Evolutionary conservation across 2,888 invertebrate species (phyloP), one percentile per base, ranked within the genome.

Genomic region (Agrochola lychnidis): DNA sequence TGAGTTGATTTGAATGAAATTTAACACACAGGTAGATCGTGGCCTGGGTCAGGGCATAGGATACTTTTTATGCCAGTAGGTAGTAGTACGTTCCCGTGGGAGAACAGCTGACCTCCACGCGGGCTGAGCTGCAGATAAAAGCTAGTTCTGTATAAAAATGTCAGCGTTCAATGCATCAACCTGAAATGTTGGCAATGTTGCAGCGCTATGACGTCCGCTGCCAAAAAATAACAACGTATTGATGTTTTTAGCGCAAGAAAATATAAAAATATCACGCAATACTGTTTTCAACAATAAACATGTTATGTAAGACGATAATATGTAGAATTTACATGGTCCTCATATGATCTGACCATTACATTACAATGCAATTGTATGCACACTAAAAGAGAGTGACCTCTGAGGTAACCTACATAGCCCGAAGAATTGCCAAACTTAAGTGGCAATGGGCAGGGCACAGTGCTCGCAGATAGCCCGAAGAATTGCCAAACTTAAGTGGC

Each of bases 181-280:
- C 7, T 51, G 51, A 79, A 51, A 81, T 73, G 64, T 81, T 81
- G 81, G 81, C 81, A 81, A 30, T 48, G 53, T 30, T 83, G 80
- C 84, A 79, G 36, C 45, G 66, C 22, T 57, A 36, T 79, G 80
- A 81, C 81, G 84, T 79, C 25, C 7, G 53, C 25, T n/a, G n/a
- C n/a, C 36, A 66, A 79, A 78, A 81, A 81, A 81, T 57, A 83
- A 79, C 66, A 66, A 56, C 51, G 30, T 25, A 73, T 78, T 68
- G 81, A 79, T 56, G 70, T 84, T 69, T 75, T 81, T 66, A 73
- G 68, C 70, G 22, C 63, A 72, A 81, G 73, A 79, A 56, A 83
- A 56, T 64, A 57, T 67, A 45, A 83, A 71, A 73, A 73, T 63
- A 78, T 48, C 59, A 59, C 53, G 19, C 42, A 61, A 51, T 22